These are phyloP conservation scores for Tortricodes alternella DNA, from an alignment of 2,888 invertebrate genomes.

Conservation along the genomic window DNA sequence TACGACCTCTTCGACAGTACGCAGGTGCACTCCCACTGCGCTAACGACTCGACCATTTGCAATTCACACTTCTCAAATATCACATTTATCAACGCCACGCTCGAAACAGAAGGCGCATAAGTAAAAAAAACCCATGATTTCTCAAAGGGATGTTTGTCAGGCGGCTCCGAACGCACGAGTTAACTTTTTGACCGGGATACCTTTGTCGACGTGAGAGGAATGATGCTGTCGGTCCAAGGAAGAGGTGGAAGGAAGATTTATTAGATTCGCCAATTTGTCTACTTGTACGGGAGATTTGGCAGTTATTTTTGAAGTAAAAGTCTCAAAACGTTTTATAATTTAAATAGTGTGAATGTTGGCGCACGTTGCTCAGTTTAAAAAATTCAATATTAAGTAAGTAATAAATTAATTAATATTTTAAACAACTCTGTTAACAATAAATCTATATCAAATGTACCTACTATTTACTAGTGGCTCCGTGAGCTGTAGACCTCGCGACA, in stretches of 20 bases:
- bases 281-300: neutral
- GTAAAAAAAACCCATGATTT: conserved; percentile 34
- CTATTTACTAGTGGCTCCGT: no score
- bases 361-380: no score
- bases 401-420: no score
- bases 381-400: no score
- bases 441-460: no score
- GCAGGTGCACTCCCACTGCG: no score
- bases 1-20: no score
- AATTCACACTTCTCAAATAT: conserved; percentile 18
- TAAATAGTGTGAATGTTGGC: no score
- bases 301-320: neutral
- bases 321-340: neutral
- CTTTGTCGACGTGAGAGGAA: conserved; percentile 33
- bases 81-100: conserved; percentile 24
- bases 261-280: neutral
- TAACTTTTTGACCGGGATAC: conserved; percentile 35
- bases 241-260: neutral
- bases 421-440: no score
- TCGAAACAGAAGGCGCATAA: conserved; percentile 27
- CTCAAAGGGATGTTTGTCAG: conserved; percentile 34
- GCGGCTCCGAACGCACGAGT: conserved; percentile 29
- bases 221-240: conserved; percentile 3
- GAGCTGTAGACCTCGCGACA: no score
- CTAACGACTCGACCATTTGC: neutral